Base-by-base conservation (phyloP, 2,888 invertebrate species). In the Caenorhabditis becei region DNA sequence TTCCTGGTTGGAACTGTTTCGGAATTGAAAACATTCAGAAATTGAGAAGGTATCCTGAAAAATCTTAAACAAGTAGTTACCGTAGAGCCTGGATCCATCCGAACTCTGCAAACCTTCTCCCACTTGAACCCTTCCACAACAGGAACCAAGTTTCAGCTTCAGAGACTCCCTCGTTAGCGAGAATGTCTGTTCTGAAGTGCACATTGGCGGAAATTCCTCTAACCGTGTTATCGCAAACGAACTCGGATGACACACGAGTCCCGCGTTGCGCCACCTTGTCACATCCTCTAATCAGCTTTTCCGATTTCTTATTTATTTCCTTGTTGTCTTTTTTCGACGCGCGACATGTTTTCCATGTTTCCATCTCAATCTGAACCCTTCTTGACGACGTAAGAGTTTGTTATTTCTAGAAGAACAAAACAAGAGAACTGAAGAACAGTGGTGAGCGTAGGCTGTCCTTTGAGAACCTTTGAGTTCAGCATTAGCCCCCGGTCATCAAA, bases 251-350 rank as follows among this genome's bases (percentile, higher is more conserved):
- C 69, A 69, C 69, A 69, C 44, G 8, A 23, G 10, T 24, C 28
- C 35, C 56, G 18, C 26, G n/a, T 37, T 35, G 26, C 28, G 44
- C 32, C 47, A 49, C 51, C 51, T 35, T 51, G 62, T 62, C 47
- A 62, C 49, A 47, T 63, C 54, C 51, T 37, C 61, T 70, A 62
- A 71, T 71, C 62, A 71, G 71, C 71, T 71, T 70, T 70, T 70
- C 70, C 70, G 61, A 70, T 61, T 61, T 32, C 47, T 56, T 69
- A 69, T 69, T 70, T 70, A 61, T 70, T 70, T 70, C 70, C 70
- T 61, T 70, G 70, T 70, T 70, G 61, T 70, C 58, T 37, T 18
- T 32, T 23, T 23, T 10, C 2, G 16, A n/a, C 10, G 32, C n/a
- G 16, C 14, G n/a, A 1, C 58, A 37, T 58, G 58, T 58, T 58